Conservation (phyloP, 2,797 vertebrate genomes). For the Bufotes viridis region DNA sequence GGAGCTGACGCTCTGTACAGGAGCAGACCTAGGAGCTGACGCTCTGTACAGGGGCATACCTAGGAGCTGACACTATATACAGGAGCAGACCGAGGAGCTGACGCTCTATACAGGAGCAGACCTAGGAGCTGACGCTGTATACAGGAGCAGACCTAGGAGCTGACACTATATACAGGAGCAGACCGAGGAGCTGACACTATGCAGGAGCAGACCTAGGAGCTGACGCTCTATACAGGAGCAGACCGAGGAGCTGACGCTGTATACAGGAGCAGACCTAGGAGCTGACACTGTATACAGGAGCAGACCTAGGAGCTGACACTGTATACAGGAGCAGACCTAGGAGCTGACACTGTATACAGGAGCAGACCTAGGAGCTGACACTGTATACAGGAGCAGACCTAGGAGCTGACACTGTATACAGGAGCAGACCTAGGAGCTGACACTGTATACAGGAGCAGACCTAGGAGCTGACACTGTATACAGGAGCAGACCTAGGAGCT, state of each 20-base stretch:
- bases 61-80: not conserved
- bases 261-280: not conserved
- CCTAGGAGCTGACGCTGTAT: not conserved
- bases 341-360: not conserved
- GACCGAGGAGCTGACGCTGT: not conserved
- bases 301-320: not conserved
- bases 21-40: not conserved
- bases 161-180: not conserved
- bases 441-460: not conserved
- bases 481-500: not conserved
- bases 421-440: not conserved
- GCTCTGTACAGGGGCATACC: not conserved
- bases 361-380: not conserved
- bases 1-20: slow-evolving; percentile 34
- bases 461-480: not conserved
- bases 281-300: not conserved
- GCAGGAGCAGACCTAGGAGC: not conserved
- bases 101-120: not conserved
- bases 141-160: not conserved
- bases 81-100: not conserved
- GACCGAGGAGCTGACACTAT: not conserved
- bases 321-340: not conserved
- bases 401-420: not conserved
- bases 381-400: not conserved
- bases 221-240: not conserved